Conservation (phyloP, 1,140 invertebrate genomes). For the Apis florea region DNA sequence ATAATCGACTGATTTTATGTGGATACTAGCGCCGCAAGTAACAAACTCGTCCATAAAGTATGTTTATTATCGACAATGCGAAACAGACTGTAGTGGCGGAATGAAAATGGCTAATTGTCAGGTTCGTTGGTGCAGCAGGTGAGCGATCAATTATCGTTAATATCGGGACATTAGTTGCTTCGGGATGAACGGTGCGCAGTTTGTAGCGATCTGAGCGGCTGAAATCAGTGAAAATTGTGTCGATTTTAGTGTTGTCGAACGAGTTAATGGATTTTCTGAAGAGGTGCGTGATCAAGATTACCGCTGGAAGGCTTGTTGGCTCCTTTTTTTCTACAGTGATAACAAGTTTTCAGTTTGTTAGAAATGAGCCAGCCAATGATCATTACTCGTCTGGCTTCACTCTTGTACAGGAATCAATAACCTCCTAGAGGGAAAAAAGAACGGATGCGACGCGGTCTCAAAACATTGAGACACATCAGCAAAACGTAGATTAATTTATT, state of each 20-base stretch:
- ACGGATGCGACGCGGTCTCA: slow-evolving; percentile 41
- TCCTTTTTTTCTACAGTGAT: slow-evolving; percentile 43
- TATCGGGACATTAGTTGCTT: slow-evolving; percentile 41
- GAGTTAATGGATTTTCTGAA: slow-evolving; percentile 36
- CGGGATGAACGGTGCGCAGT: slow-evolving; percentile 45
- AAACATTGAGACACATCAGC: slow-evolving; percentile 59
- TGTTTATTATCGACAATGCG: slow-evolving; percentile 66
- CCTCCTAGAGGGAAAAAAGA: background rate
- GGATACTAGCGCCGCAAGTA: slow-evolving; percentile 44
- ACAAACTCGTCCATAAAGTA: slow-evolving; percentile 47
- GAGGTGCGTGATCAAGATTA: slow-evolving; percentile 51
- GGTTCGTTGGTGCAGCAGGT: slow-evolving; percentile 75
- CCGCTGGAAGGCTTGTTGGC: slow-evolving; percentile 43
- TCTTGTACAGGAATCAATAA: slow-evolving; percentile 37
- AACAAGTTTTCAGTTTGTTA: slow-evolving; percentile 48
- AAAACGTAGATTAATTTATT: slow-evolving; percentile 67
- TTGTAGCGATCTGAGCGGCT: slow-evolving; percentile 4
- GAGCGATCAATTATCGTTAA: slow-evolving; percentile 64
- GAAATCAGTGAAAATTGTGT: slow-evolving; percentile 29
- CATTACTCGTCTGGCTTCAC: background rate
- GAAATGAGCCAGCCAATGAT: slow-evolving; percentile 23
- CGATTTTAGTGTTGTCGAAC: slow-evolving; percentile 30
- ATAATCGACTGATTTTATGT: slow-evolving; percentile 23
- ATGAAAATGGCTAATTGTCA: slow-evolving; percentile 79
- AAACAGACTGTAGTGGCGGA: slow-evolving; percentile 61